Percentiles rank a stretch among this genome's conserved stretches.
Conservation (phyloP, 2,797 vertebrate genomes). For the Pteropus rufus region DNA sequence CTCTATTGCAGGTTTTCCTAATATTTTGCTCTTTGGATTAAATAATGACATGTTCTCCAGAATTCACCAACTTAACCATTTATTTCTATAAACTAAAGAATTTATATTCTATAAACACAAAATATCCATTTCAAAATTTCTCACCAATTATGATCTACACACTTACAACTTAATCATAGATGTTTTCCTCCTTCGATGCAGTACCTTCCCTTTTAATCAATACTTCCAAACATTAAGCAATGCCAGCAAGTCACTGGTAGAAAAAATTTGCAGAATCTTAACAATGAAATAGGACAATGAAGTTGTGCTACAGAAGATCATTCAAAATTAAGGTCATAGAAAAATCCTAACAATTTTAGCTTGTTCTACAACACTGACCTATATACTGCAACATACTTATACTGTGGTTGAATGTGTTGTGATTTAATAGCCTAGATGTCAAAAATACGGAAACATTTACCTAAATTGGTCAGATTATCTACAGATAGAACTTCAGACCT, state of each 20-base stretch:
- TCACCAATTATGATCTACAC: neutral
- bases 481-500: neutral
- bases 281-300: neutral
- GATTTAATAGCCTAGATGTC: neutral
- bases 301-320: neutral
- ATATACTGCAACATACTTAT: neutral
- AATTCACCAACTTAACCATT: neutral
- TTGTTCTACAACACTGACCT: neutral
- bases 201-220: neutral
- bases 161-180: neutral
- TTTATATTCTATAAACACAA: neutral
- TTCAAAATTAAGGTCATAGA: slow-evolving; percentile 7
- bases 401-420: neutral
- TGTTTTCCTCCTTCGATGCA: neutral
- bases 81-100: slow-evolving; percentile 14
- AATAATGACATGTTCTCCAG: neutral
- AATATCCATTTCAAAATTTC: neutral
- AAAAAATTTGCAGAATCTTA: neutral
- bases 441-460: neutral
- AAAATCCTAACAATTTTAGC: neutral
- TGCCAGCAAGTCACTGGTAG: neutral
- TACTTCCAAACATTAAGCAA: neutral
- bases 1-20: neutral
- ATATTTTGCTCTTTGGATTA: slow-evolving; percentile 4
- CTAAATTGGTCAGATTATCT: neutral